Percentiles rank a stretch among this genome's conserved stretches.
Conservation (phyloP, 2,113 vertebrate genomes). For the Xyrauchen texanus region DNA sequence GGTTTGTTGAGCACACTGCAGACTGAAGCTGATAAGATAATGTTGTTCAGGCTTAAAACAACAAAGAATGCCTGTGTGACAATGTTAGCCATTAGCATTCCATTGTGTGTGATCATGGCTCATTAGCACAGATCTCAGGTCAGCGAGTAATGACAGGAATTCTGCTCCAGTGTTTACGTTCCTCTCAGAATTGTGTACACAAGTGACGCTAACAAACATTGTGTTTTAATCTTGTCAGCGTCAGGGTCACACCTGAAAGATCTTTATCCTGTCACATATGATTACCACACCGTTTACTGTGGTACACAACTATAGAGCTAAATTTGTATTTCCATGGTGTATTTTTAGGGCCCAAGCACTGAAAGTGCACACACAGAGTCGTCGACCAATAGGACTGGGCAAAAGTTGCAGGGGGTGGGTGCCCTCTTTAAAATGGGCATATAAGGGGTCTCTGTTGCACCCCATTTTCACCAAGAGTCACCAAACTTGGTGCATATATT, state of each 20-base stretch:
- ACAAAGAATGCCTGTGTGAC: conserved; percentile 33
- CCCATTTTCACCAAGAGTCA: no score
- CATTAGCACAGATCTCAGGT: conserved; percentile 33
- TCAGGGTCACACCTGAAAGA: background rate
- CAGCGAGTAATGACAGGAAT: conserved; percentile 19
- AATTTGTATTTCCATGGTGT: no score
- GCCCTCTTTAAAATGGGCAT: no score
- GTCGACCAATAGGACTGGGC: no score
- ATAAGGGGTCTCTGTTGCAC: no score
- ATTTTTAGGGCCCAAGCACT: no score
- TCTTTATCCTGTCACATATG: no score
- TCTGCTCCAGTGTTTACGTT: conserved; percentile 20
- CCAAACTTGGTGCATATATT: no score
- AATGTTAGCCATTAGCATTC: conserved; percentile 46
- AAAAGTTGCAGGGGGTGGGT: no score
- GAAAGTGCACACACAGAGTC: no score
- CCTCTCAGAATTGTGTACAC: background rate
- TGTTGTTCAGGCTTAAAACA: conserved; percentile 46
- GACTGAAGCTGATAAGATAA: conserved; percentile 47
- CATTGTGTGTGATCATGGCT: conserved; percentile 31
- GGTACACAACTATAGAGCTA: no score
- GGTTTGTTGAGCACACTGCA: background rate
- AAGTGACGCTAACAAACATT: conserved; percentile 17
- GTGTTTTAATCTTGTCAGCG: conserved; percentile 30
- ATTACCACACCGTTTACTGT: no score